Evolutionary conservation across 2,888 invertebrate species (phyloP), one percentile per base, ranked within the genome.

Genomic region (Mesoligia furuncula): DNA sequence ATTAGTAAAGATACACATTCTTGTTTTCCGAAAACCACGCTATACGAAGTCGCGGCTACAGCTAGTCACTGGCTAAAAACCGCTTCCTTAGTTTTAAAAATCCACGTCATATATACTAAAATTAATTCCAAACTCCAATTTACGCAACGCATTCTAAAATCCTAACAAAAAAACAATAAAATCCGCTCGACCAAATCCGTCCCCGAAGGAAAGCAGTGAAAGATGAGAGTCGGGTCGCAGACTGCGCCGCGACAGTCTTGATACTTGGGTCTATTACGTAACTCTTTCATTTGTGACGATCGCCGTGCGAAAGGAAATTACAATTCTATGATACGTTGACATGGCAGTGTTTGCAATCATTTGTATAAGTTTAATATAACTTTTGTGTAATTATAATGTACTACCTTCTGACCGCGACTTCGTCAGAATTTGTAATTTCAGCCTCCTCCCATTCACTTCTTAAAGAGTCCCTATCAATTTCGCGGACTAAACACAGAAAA

Each of bases 151-250:
- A 45, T 59, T 77, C 65, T 42, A 73, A 59, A 73, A 64, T 64
- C 13, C n/a, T 45, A 62, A 51, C 48, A 68, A 62, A 75, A 59
- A 80, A 69, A 69, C 45, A 67, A 75, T 61, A 69, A 70, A 61
- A 77, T 57, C 27, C 74, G n/a, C 70, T 70, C 8, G 9, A 27
- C 88, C 39, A 72, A 95, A 85, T 95, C 70, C 96, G 92, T 81
- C 93, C 95, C 96, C 94, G 93, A 82, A 90, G 88, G 90, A 93
- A 93, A 95, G 93, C 95, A 95, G 96, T 96, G 96, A 96, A 96
- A 96, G 96, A 96, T 95, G 96, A 95, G 95, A 94, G 95, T 92
- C 90, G 93, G 93, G 93, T 94, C 95, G 93, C 81, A 83, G 85
- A 93, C 91, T 76, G 79, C 91, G 94, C 89, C 87, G 83, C 74